These are phyloP conservation scores for Cataglyphis livida DNA, from an alignment of 2,888 invertebrate genomes.

Conservation along the genomic window DNA sequence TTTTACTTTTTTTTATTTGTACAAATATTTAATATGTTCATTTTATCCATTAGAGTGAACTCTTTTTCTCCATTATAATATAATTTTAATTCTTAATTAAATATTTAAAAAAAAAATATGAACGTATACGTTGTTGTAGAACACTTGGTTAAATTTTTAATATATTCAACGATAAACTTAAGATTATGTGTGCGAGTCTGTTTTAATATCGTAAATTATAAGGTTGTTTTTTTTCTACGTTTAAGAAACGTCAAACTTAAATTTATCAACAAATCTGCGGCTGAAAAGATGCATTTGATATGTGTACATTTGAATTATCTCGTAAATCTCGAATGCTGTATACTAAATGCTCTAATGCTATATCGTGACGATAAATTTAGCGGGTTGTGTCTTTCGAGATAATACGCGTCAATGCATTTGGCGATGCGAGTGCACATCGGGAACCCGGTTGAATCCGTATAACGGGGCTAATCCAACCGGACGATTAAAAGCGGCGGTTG, in stretches of 20 bases:
- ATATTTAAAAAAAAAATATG: not conserved
- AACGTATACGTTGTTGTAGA: not conserved
- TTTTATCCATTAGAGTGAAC: not conserved
- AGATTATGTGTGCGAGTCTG: not conserved
- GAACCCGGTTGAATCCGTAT: conserved; percentile 43
- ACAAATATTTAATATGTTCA: not conserved
- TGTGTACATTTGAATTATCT: too few species aligned
- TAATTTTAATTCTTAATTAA: not conserved
- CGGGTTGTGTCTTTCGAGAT: conserved; percentile 42
- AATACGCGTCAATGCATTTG: conserved; percentile 41
- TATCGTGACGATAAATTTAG: conserved; percentile 45
- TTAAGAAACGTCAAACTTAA: not conserved
- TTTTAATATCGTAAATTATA: not conserved
- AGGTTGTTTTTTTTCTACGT: not conserved
- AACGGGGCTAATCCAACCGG: conserved; percentile 51
- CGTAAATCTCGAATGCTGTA: not conserved
- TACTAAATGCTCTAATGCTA: conserved; percentile 20
- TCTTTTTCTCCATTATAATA: not conserved
- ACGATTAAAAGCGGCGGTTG: conserved; percentile 61
- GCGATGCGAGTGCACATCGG: conserved; percentile 45
- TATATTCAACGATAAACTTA: not conserved
- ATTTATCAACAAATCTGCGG: not conserved
- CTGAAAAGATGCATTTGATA: not conserved
- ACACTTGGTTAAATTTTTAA: not conserved
- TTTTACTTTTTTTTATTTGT: not conserved